Percentiles rank a stretch among this genome's conserved stretches.
Evolutionary conservation across 2,113 vertebrate genomes (phyloP).

Genomic region (Cervus canadensis): DNA sequence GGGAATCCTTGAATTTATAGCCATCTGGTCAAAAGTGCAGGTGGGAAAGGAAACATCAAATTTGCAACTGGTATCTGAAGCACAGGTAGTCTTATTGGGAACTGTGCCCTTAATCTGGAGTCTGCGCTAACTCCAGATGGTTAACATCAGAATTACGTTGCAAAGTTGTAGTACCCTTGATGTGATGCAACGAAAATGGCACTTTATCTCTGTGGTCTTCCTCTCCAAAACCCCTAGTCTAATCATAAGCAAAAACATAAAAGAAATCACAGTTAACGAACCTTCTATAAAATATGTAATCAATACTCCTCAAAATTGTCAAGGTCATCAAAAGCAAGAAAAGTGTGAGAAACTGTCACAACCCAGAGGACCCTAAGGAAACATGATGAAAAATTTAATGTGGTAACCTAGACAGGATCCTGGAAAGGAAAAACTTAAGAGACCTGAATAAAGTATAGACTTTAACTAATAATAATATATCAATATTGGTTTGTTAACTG

Average conservation of each 20-base stretch:
- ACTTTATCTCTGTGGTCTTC: background rate
- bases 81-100: background rate
- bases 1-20: background rate
- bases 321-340: background rate
- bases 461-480: background rate
- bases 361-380: background rate
- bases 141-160: background rate
- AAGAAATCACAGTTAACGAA: background rate
- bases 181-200: background rate
- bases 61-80: background rate
- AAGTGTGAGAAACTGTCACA: background rate
- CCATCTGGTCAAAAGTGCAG: background rate
- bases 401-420: background rate
- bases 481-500: background rate
- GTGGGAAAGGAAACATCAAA: background rate
- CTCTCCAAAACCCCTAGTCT: background rate
- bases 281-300: background rate
- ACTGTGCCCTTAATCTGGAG: background rate
- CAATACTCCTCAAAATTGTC: background rate
- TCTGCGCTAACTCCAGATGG: background rate
- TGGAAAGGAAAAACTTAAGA: background rate
- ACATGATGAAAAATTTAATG: background rate
- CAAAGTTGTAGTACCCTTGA: background rate
- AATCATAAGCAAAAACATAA: background rate
- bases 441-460: background rate